Evolutionary conservation across 2,888 invertebrate species (phyloP), one percentile per base, ranked within the genome.

Genomic region (Ochropleura leucogaster): DNA sequence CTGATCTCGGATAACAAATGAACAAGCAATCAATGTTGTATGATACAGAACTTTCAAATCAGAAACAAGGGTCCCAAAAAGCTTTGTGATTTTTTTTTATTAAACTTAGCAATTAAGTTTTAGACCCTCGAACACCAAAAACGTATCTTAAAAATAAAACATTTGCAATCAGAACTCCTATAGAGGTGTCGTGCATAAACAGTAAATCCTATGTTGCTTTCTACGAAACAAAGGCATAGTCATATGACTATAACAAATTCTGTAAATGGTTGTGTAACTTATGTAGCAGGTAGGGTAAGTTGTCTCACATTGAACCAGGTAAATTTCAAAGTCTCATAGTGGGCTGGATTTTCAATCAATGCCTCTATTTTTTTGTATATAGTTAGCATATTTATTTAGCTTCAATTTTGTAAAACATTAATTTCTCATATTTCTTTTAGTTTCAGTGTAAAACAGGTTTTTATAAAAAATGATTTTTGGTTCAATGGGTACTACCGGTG

Each of bases 1-100:
- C 49, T n/a, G 7, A 12, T 16, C 7, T 9, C 14, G 12, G 30
- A 66, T 71, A 16, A 59, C 59, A 55, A 66, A 76, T 53, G 65
- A 9, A 63, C 7, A 49, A 74, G 7, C 55, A 30, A 55, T 18
- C 8, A 44, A 59, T 42, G 3, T 12, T 47, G 10, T n/a, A 20
- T 14, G 18, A 30, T 44, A 44, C 4, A 53, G 20, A 72, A 47
- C 47, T 68, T 68, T 44, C 12, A 20, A n/a, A 3, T 3, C 42
- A 42, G n/a, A 3, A 18, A 18, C 8, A 59, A 40, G 14, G 4
- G 14, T 5, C 57, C 3, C 9, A 1, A 40, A 40, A 40, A 30
- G 0, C 30, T 59, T 57, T 51, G 18, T 9, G 18, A 18, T 9
- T 51, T 9, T 5, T 51, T 51, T 3, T 8, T 51, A 51, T n/a